Conservation (phyloP, 2,113 vertebrate genomes). For the Cricetomys ansorgei region DNA sequence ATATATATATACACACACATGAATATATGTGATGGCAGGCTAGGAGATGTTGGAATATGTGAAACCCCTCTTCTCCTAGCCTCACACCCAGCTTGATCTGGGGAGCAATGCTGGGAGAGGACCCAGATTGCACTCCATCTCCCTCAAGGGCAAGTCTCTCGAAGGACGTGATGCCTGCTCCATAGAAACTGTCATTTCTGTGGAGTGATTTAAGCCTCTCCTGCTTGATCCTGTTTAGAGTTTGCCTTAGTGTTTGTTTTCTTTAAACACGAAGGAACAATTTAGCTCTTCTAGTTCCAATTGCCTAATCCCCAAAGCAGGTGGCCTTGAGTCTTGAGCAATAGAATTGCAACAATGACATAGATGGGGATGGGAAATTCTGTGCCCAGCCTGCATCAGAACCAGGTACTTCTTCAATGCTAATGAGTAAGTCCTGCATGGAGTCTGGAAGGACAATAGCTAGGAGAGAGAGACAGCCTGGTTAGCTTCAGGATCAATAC, state of each 20-base stretch:
- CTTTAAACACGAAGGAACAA: conserved; percentile 63
- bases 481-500: background rate
- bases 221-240: conserved; percentile 59
- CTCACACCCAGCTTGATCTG: background rate
- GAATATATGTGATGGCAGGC: background rate
- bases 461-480: background rate
- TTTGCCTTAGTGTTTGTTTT: conserved; percentile 61
- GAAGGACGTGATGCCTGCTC: background rate
- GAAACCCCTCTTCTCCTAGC: background rate
- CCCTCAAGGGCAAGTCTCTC: background rate
- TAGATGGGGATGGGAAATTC: background rate
- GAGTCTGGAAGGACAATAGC: background rate
- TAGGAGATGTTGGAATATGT: background rate
- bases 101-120: background rate
- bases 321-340: conserved; percentile 42
- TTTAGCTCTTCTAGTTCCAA: conserved; percentile 48
- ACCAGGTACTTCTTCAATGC: conserved; percentile 7
- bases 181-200: conserved; percentile 46
- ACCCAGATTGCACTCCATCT: background rate
- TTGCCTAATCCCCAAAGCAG: conserved; percentile 38
- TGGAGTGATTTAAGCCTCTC: conserved; percentile 53
- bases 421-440: background rate
- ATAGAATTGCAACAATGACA: conserved; percentile 15
- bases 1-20: background rate
- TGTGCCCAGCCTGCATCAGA: conserved; percentile 9